phyloP scores from a whole-genome alignment of 2,888 invertebrate species.

The Euzetes globulus region DNA sequence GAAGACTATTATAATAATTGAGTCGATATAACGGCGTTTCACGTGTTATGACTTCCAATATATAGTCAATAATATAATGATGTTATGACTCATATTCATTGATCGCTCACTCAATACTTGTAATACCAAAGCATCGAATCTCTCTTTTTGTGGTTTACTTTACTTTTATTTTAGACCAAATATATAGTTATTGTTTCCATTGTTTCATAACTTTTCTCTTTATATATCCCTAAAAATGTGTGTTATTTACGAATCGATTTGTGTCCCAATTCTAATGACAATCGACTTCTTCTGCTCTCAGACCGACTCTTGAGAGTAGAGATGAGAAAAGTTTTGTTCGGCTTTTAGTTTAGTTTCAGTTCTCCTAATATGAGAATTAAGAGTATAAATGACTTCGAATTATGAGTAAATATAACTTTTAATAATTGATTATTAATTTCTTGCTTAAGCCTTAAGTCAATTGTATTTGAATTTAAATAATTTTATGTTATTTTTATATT shows the following conservation, averaged over 20 bases:
- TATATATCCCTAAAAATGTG: background rate
- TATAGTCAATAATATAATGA: background rate
- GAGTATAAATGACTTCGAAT: background rate
- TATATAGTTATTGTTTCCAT: slow-evolving; percentile 11
- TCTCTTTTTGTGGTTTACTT: slow-evolving; percentile 12
- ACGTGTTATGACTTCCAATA: background rate
- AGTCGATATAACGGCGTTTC: background rate
- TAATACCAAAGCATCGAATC: background rate
- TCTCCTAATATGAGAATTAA: background rate
- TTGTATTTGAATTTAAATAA: background rate
- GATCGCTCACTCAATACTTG: background rate
- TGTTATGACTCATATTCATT: slow-evolving; percentile 16
- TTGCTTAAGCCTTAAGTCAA: no score
- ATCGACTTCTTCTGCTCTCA: background rate
- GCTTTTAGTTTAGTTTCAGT: background rate
- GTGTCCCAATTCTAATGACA: slow-evolving; percentile 12
- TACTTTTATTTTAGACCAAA: background rate
- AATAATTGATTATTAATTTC: background rate
- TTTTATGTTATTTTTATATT: background rate
- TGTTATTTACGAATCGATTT: slow-evolving; percentile 6
- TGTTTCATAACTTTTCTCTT: background rate
- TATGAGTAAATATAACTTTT: background rate
- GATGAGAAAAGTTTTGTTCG: background rate
- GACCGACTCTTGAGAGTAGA: slow-evolving; percentile 4
- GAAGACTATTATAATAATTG: background rate